These are phyloP conservation scores for Brachionus rotundiformis DNA, from an alignment of 1,140 invertebrate species.

Conservation along the genomic window DNA sequence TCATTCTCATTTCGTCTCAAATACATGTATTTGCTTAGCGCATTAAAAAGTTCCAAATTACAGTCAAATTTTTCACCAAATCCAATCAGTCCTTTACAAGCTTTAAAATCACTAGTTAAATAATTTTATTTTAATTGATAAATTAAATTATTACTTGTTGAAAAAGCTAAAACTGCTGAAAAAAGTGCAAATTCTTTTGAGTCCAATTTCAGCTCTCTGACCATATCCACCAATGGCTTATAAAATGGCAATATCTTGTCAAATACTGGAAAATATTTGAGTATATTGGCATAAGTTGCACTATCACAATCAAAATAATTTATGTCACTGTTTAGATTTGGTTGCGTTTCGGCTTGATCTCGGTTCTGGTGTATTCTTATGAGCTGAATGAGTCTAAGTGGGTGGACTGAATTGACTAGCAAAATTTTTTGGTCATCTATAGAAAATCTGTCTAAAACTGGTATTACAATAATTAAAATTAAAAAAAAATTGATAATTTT, in stretches of 20 bases:
- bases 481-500: neutral
- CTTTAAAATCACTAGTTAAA: neutral
- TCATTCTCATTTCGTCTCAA: constrained; percentile 45
- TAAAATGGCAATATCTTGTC: neutral
- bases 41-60: constrained; percentile 39
- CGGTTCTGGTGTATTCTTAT: constrained; percentile 12
- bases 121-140: neutral
- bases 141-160: constrained; percentile 26
- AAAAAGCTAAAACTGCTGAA: constrained; percentile 32
- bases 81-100: neutral
- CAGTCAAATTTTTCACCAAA: constrained; percentile 34
- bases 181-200: constrained; percentile 21
- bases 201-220: constrained; percentile 21
- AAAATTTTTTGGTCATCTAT: constrained; percentile 22
- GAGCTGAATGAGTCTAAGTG: constrained; percentile 16
- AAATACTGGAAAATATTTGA: constrained; percentile 14
- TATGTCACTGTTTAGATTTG: neutral
- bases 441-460: constrained; percentile 3
- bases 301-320: constrained; percentile 35
- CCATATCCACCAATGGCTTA: neutral
- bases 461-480: neutral
- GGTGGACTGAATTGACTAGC: constrained; percentile 13
- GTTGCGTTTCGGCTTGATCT: constrained; percentile 29
- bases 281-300: neutral
- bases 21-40: constrained; percentile 41